Conservation (phyloP, 2,797 vertebrate genomes). For the Argentina silus region DNA sequence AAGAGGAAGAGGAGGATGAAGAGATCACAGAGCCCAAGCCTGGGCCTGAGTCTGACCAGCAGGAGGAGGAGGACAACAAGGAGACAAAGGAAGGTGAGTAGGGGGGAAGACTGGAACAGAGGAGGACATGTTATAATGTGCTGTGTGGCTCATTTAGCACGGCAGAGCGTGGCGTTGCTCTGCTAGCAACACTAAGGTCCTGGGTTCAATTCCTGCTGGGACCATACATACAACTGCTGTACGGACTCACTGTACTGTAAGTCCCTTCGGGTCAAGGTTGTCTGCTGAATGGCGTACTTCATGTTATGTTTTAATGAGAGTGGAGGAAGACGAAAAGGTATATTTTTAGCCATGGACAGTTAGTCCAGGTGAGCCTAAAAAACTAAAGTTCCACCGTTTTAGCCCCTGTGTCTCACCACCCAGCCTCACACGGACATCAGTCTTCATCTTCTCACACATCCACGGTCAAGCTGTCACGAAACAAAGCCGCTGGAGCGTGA, state of each 20-base stretch:
- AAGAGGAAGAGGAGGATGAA: conserved; percentile 12
- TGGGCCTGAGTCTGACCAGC: conserved; percentile 44
- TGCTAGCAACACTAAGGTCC: no score
- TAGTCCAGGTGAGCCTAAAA: no score
- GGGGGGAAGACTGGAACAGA: not conserved
- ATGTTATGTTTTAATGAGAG: no score
- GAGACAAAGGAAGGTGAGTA: conserved; percentile 87
- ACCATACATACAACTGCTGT: not conserved
- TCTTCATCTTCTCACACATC: not conserved
- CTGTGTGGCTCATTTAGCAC: no score
- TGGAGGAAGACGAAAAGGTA: no score
- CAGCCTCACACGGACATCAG: not conserved
- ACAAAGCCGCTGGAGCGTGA: not conserved
- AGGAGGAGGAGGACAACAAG: conserved; percentile 87
- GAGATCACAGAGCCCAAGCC: conserved; percentile 5
- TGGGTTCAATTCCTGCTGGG: conserved; percentile 38
- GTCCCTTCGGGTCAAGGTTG: no score
- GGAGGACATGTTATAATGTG: not conserved
- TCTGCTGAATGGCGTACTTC: no score
- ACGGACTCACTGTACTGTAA: not conserved
- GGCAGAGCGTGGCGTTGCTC: no score
- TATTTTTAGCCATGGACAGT: no score
- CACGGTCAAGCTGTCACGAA: not conserved
- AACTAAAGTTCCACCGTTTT: no score
- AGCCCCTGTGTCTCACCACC: no score